phyloP scores from a whole-genome alignment of 1,140 invertebrate species.

The Papilio glaucus region DNA sequence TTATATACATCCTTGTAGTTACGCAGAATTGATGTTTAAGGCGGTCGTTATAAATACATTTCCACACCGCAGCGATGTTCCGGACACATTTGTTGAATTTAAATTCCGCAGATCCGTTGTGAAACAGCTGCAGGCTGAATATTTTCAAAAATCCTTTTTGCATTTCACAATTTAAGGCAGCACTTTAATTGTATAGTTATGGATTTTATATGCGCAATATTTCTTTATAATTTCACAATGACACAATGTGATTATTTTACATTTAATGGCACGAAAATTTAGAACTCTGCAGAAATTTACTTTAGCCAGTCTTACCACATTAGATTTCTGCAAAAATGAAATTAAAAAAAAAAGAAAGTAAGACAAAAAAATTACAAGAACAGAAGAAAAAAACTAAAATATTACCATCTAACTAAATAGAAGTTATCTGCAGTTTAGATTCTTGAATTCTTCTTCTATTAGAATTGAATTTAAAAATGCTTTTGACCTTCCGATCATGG shows the following conservation, averaged over 20 bases:
- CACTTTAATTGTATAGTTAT: constrained; percentile 27
- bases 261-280: not conserved
- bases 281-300: not conserved
- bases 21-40: constrained; percentile 32
- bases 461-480: no score
- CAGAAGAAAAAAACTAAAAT: no score
- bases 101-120: constrained; percentile 47
- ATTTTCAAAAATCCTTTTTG: constrained; percentile 55
- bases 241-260: not conserved
- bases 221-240: not conserved
- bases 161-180: constrained; percentile 35
- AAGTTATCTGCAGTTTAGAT: no score
- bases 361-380: not conserved
- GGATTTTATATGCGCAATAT: constrained; percentile 32
- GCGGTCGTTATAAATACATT: constrained; percentile 39
- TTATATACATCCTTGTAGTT: constrained; percentile 2
- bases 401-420: no score
- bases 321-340: no score
- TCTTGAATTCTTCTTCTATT: no score
- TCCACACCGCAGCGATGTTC: constrained; percentile 32
- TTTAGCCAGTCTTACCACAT: no score
- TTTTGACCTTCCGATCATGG: no score
- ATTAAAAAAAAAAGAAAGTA: no score
- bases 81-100: constrained; percentile 45
- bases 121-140: constrained; percentile 60